Base-by-base conservation (phyloP, 2,888 invertebrate genomes). In the Drosophila pseudotalamancana region DNA sequence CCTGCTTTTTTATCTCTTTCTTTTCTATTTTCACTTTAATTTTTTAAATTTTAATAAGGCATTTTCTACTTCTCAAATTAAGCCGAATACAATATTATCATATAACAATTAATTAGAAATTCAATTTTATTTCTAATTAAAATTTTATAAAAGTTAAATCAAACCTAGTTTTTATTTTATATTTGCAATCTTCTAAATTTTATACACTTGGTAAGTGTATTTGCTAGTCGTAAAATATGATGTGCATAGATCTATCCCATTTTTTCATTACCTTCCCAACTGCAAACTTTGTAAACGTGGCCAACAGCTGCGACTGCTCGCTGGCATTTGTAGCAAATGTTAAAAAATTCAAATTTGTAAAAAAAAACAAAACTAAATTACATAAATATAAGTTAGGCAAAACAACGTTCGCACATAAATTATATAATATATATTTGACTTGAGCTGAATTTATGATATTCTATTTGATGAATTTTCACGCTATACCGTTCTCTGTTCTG, bases 291-390 rank as follows among this genome's bases (percentile, higher is more conserved):
- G 16, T 18, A 8, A 49, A 73, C 70, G 69, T 61, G 69, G 73
- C 37, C 59, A 85, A 63, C 69, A 64, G 75, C 75, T 82, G 77
- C 40, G 49, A 18, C 32, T 49, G 23, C 39, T 14, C 21, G 27
- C 8, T 45, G 14, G 14, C 37, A 27, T 68, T 68, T 42, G 57
- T 49, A 27, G 46, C 19, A 57, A 40, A 39, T 6, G 37, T 16
- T 6, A 32, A 46, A 43, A 63, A 77, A 84, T 80, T 77, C 63
- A 87, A 84, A 85, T 80, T 72, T 40, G n/a, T 8, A 9, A 21
- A 40, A 8, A 16, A 16, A 16, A 4, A 1, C 50, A 57, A 84
- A 85, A 77, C 88, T 85, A 80, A 87, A 87, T 79, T 78, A 80
- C 59, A 75, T 61, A 83, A 79, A 71, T 75, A 62, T 62, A 77